A percentile compares a stretch with the other conserved stretches of the same genome.
These are phyloP conservation scores for Pseudoips prasinana DNA, from an alignment of 2,888 invertebrate species.

Conservation along the genomic window DNA sequence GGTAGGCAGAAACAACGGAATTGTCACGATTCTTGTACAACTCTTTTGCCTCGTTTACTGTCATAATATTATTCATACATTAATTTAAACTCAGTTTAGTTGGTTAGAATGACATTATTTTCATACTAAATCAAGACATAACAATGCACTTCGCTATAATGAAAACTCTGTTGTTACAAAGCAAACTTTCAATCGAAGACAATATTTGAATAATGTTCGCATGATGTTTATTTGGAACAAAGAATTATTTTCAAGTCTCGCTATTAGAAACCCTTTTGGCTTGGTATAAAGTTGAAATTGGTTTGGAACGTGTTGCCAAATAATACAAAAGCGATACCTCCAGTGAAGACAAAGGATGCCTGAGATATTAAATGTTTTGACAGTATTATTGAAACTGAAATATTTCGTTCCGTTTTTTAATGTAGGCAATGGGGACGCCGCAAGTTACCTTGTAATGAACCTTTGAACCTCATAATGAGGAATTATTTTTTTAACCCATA, in stretches of 20 bases:
- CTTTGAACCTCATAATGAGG: too few species aligned
- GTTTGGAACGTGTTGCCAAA: conserved; percentile 3
- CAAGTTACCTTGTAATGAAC: too few species aligned
- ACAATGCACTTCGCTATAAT: neutral
- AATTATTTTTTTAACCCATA: too few species aligned
- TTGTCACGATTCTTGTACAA: too few species aligned
- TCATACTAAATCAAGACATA: neutral
- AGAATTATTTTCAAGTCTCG: conserved; percentile 6
- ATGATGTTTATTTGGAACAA: conserved; percentile 8
- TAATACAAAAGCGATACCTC: conserved; percentile 3
- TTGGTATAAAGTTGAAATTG: conserved; percentile 5
- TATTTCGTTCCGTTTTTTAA: too few species aligned
- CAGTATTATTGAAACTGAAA: neutral
- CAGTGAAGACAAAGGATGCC: neutral
- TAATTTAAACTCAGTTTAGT: too few species aligned
- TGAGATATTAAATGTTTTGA: neutral
- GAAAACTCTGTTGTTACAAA: too few species aligned
- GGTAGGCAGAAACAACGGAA: too few species aligned
- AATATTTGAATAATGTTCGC: conserved; percentile 23
- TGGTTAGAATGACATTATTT: too few species aligned
- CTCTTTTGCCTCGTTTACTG: too few species aligned
- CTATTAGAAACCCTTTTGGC: neutral
- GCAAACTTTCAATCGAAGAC: conserved; percentile 9
- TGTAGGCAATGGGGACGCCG: too few species aligned
- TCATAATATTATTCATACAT: too few species aligned